Percentiles rank a stretch among this genome's conserved stretches.
These are phyloP conservation scores for Parotocinclus haroldoi DNA, from an alignment of 2,797 vertebrate species.

Conservation along the genomic window DNA sequence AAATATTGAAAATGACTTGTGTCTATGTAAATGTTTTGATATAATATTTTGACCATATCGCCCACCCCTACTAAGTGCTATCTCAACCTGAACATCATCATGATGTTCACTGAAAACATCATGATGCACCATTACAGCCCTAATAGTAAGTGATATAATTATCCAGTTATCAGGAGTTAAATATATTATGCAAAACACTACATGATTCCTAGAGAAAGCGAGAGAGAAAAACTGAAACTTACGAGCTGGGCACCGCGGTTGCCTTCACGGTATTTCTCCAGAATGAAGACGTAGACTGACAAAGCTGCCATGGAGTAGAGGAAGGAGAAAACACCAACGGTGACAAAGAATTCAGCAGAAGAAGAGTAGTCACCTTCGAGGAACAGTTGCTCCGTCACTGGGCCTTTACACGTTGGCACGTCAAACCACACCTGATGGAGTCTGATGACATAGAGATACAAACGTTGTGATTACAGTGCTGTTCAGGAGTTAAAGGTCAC, in stretches of 20 bases:
- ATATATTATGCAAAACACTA: too few relatives aligned
- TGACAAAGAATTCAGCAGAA: constrained; percentile 87
- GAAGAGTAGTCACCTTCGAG: constrained; percentile 84
- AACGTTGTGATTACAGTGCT: neutral
- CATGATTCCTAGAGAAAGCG: neutral
- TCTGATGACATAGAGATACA: constrained; percentile 58
- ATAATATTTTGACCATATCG: too few relatives aligned
- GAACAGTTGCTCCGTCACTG: constrained; percentile 62
- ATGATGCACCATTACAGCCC: too few relatives aligned
- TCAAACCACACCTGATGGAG: constrained; percentile 84
- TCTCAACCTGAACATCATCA: too few relatives aligned
- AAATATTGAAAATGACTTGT: too few relatives aligned
- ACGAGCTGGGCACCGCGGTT: constrained; percentile 84
- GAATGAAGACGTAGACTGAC: constrained; percentile 78
- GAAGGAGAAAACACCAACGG: constrained; percentile 85
- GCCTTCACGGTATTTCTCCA: constrained; percentile 85
- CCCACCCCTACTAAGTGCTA: too few relatives aligned
- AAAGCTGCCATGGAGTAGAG: constrained; percentile 81
- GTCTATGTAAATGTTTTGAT: too few relatives aligned
- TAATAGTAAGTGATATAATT: too few relatives aligned
- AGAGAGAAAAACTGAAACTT: constrained; percentile 53
- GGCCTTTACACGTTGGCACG: constrained; percentile 70
- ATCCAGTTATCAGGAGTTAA: too few relatives aligned
- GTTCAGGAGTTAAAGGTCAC: too few relatives aligned
- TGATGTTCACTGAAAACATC: too few relatives aligned